Evolutionary conservation across 2,888 invertebrate genomes (phyloP), one percentile per base, ranked within the genome.

Genomic region (Acrobasis suavella): DNA sequence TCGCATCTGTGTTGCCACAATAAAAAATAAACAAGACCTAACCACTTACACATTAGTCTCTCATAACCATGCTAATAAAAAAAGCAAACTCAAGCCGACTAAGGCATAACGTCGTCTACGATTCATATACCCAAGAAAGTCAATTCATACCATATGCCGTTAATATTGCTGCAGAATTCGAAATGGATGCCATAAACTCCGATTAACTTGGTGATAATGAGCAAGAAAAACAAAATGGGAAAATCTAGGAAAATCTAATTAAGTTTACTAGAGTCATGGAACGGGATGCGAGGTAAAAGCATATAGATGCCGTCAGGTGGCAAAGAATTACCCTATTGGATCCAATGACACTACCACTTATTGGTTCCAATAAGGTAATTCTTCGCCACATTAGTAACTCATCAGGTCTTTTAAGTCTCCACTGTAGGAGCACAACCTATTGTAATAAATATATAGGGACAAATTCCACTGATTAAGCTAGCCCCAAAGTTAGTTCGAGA

Each of bases 161-260:
- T 46, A 56, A 56, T 56, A 56, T 42, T 2, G 46, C 15, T 15
- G 15, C 17, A 39, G 56, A 56, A 56, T 42, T 39, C 46, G 42
- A 56, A 22, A 17, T 22, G 56, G 42, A 42, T 1, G 42, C 42
- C 56, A 42, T 56, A 22, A 42, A 42, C 6, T 14, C 17, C n/a
- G 46, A 56, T 56, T 22, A 46, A 56, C 56, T 56, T 56, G 56
- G 56, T 56, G 56, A 56, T 56, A 56, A 56, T 46, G 56, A 56
- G 42, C 22, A 56, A 14, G 56, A 56, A 56, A 56, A 56, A 46
- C 42, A 42, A 56, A 46, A 42, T 56, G 42, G 10, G 9, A 42
- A 22, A 39, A 15, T 22, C 56, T 56, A 17, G 42, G 56, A 56
- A 56, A 56, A 56, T 56, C 56, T 56, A 56, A 56, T 56, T 46